A percentile compares a stretch with the other conserved stretches of the same genome.
phyloP scores from a whole-genome alignment of 2,797 vertebrate genomes.

The Silurus lanzhouensis region DNA sequence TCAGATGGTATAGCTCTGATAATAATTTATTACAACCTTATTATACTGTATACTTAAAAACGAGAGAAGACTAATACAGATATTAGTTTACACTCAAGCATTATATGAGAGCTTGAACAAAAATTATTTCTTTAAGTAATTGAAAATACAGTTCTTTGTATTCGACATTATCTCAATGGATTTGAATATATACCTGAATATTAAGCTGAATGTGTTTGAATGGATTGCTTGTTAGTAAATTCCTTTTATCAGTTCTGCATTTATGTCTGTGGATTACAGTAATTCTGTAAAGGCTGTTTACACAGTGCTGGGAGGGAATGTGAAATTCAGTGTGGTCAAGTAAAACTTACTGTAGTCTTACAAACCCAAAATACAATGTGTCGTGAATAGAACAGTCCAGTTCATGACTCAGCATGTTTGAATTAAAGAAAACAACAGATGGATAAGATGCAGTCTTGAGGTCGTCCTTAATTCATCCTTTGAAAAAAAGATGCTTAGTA shows the following conservation, averaged over 20 bases:
- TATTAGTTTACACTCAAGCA: background rate
- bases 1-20: background rate
- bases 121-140: too few relatives aligned
- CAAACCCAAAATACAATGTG: background rate
- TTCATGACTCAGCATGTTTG: background rate
- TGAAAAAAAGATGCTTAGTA: constrained; percentile 32
- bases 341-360: background rate
- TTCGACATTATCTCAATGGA: too few relatives aligned
- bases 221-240: background rate
- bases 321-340: background rate
- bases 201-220: background rate
- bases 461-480: constrained; percentile 1
- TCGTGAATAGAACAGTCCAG: background rate
- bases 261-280: background rate
- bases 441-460: background rate
- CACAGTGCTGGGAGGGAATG: background rate
- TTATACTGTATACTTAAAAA: background rate
- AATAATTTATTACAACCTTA: background rate
- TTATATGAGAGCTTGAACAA: background rate
- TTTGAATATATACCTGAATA: background rate
- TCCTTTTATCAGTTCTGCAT: background rate
- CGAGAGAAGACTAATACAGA: background rate
- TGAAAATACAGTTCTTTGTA: too few relatives aligned
- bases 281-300: background rate
- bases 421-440: constrained; percentile 2